Percentiles rank a stretch among this genome's conserved stretches.
Conservation (phyloP, 2,113 vertebrate genomes). For the Zosterops japonicus region DNA sequence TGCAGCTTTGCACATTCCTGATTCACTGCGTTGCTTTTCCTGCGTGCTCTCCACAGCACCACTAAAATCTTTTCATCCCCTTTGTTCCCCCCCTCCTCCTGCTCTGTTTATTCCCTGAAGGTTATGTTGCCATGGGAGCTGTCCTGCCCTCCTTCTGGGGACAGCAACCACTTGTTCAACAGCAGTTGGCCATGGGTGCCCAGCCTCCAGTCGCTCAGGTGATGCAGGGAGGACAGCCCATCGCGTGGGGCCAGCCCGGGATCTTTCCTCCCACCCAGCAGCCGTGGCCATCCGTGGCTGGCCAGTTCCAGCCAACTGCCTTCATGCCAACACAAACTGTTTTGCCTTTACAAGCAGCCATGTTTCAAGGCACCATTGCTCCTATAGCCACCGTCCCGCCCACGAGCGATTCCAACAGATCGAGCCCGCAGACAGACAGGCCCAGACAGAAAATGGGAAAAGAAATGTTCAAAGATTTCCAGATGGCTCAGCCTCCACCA, state of each 20-base stretch:
- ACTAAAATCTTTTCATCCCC: neutral
- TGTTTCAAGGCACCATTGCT: conserved; percentile 91
- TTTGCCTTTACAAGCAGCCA: conserved; percentile 93
- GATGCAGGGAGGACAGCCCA: conserved; percentile 92
- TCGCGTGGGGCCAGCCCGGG: conserved; percentile 94
- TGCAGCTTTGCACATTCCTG: neutral
- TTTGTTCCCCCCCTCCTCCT: too few species aligned
- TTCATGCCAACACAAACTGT: conserved; percentile 97
- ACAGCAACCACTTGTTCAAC: conserved; percentile 92
- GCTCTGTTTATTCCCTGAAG: conserved; percentile 65
- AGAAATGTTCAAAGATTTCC: conserved; percentile 98
- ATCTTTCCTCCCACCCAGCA: conserved; percentile 95
- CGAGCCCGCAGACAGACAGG: conserved; percentile 89
- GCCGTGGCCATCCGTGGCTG: conserved; percentile 94
- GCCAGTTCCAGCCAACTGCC: conserved; percentile 93
- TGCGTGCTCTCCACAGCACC: neutral
- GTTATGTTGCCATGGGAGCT: conserved; percentile 99
- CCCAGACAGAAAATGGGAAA: conserved; percentile 88
- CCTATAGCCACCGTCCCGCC: conserved; percentile 83
- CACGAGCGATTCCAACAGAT: conserved; percentile 82
- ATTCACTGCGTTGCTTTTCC: neutral
- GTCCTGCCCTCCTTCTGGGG: conserved; percentile 96
- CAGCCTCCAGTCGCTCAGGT: conserved; percentile 88
- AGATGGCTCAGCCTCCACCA: conserved; percentile 93
- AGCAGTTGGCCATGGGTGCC: conserved; percentile 88